phyloP scores from a whole-genome alignment of 1,140 invertebrate genomes.

The Ooceraea biroi region DNA sequence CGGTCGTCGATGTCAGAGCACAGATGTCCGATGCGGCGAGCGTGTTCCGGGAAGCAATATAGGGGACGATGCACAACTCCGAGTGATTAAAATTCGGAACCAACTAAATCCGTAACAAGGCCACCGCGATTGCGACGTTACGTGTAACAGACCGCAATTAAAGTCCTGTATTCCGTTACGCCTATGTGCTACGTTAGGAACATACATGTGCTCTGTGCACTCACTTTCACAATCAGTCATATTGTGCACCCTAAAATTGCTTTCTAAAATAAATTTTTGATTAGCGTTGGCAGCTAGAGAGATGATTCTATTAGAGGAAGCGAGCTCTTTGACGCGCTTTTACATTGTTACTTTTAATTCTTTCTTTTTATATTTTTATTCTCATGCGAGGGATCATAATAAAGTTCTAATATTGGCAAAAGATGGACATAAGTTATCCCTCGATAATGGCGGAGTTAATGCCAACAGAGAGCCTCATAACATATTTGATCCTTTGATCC shows the following conservation, averaged over 20 bases:
- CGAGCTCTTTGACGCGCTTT: neutral
- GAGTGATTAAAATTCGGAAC: constrained; percentile 50
- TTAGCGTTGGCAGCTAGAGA: neutral
- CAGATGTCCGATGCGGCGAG: constrained; percentile 15
- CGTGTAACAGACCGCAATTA: constrained; percentile 39
- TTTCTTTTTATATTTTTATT: neutral
- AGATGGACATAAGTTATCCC: neutral
- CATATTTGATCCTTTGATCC: constrained; percentile 40
- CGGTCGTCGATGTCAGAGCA: neutral
- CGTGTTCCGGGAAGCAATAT: constrained; percentile 4
- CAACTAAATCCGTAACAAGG: constrained; percentile 44
- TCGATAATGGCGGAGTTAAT: constrained; percentile 36
- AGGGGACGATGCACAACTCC: constrained; percentile 28
- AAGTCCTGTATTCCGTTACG: constrained; percentile 14
- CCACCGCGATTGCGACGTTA: constrained; percentile 10
- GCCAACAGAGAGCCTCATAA: constrained; percentile 23
- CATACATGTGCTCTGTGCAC: too few relatives aligned
- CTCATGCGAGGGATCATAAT: neutral
- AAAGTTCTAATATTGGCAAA: constrained; percentile 29
- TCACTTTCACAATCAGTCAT: neutral
- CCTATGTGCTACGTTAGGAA: too few relatives aligned
- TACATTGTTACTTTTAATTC: too few relatives aligned
- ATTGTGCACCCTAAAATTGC: constrained; percentile 6
- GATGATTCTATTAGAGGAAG: neutral
- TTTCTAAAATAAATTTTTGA: neutral